These are phyloP conservation scores for Neoniphon sammara DNA, from an alignment of 2,797 vertebrate species.

Conservation along the genomic window DNA sequence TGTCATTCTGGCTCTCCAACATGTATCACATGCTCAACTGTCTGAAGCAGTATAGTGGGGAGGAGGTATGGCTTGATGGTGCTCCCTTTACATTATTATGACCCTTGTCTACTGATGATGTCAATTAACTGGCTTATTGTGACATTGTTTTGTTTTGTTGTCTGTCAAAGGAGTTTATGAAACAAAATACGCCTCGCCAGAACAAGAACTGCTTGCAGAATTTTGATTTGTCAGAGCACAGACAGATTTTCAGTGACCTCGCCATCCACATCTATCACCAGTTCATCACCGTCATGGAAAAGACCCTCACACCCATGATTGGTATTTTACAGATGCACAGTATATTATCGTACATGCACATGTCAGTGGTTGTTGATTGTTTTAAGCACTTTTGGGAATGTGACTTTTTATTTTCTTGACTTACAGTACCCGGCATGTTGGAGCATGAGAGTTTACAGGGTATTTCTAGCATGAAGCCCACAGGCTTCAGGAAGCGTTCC, in stretches of 20 bases:
- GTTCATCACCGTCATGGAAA: conserved; percentile 90
- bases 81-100: background rate
- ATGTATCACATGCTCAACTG: conserved; percentile 93
- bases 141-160: conserved; percentile 8
- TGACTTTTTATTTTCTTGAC: background rate
- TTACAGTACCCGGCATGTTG: conserved; percentile 92
- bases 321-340: conserved; percentile 79
- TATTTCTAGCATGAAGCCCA: conserved; percentile 96
- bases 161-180: conserved; percentile 89
- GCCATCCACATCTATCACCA: conserved; percentile 95
- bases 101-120: background rate
- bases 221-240: conserved; percentile 96
- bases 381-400: background rate
- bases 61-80: conserved; percentile 85
- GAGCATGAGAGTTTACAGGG: conserved; percentile 97
- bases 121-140: background rate
- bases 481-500: conserved; percentile 94
- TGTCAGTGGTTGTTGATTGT: background rate
- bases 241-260: conserved; percentile 96
- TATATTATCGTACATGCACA: background rate
- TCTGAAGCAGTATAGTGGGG: conserved; percentile 98
- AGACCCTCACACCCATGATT: conserved; percentile 88
- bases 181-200: conserved; percentile 88
- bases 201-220: conserved; percentile 94
- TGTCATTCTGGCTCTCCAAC: conserved; percentile 98